Conservation (phyloP, 2,888 invertebrate species). For the Lasioglossum calceatum region DNA sequence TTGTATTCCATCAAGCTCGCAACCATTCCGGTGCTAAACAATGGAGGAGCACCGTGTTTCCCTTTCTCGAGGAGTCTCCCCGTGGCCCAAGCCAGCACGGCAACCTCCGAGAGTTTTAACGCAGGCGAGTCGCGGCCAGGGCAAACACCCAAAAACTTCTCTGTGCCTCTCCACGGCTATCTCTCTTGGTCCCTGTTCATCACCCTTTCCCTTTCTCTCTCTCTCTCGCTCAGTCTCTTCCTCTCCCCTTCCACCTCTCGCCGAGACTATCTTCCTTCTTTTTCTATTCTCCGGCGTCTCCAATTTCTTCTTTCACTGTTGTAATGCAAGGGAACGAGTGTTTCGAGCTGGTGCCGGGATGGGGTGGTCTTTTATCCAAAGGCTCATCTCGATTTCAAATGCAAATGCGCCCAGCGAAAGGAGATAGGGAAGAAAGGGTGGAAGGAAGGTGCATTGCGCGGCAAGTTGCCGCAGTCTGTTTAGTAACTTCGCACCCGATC, state of each 20-base stretch:
- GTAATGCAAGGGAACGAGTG: conserved; percentile 75
- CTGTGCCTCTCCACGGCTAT: neutral
- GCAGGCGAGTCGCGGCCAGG: conserved; percentile 24
- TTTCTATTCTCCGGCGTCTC: neutral
- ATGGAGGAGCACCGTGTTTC: conserved; percentile 45
- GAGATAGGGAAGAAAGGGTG: conserved; percentile 32
- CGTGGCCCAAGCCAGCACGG: conserved; percentile 19
- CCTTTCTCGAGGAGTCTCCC: conserved; percentile 25
- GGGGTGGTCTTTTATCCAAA: conserved; percentile 71
- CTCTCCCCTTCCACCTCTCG: too few species aligned
- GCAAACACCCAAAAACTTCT: conserved; percentile 68
- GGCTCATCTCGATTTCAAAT: conserved; percentile 81
- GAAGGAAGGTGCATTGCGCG: conserved; percentile 32
- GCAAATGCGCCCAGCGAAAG: conserved; percentile 75
- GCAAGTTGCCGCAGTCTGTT: conserved; percentile 52
- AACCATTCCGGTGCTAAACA: conserved; percentile 67
- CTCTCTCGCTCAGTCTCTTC: neutral
- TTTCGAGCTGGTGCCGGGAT: conserved; percentile 55
- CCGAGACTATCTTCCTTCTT: conserved; percentile 1
- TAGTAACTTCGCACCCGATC: conserved; percentile 59
- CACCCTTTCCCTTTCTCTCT: neutral
- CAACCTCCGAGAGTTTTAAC: conserved; percentile 48
- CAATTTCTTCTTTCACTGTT: conserved; percentile 8
- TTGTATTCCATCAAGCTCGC: conserved; percentile 72
- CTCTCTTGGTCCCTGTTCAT: neutral